phyloP scores from a whole-genome alignment of 1,140 invertebrate genomes.

The Cylas formicarius region DNA sequence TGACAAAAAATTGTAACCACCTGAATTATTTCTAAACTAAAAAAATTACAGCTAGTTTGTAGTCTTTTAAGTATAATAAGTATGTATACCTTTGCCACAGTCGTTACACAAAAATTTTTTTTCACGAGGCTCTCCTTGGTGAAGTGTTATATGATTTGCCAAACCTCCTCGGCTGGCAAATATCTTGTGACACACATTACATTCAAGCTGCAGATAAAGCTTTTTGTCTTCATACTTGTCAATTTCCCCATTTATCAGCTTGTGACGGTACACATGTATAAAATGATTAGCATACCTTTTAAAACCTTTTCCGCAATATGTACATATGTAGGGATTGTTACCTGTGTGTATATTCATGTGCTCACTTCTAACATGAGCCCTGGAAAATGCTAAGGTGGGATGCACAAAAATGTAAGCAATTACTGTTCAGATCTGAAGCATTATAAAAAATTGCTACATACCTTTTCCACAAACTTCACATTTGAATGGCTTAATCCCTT shows the following conservation, averaged over 20 bases:
- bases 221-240: conserved; percentile 15
- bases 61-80: conserved; percentile 11
- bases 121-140: conserved; percentile 14
- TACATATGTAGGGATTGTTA: conserved; percentile 63
- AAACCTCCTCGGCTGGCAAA: conserved; percentile 21
- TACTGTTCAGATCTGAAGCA: neutral
- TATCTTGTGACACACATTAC: conserved; percentile 23
- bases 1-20: conserved; percentile 9
- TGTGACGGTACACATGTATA: conserved; percentile 17
- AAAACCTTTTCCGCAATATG: conserved; percentile 63
- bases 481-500: conserved; percentile 19
- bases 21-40: conserved; percentile 49
- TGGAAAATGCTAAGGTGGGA: conserved; percentile 19
- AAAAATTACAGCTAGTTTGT: conserved; percentile 45
- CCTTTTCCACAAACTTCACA: conserved; percentile 24
- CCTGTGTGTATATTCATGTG: conserved; percentile 75
- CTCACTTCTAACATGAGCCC: conserved; percentile 20
- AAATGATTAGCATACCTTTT: conserved; percentile 26
- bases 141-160: conserved; percentile 18
- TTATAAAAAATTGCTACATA: conserved; percentile 4
- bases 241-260: conserved; percentile 18
- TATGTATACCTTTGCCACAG: conserved; percentile 25
- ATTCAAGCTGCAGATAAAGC: conserved; percentile 16
- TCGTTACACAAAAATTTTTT: conserved; percentile 26
- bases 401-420: neutral